Percentiles rank a stretch among this genome's conserved stretches.
phyloP scores from a whole-genome alignment of 2,888 invertebrate genomes.

The Caenorhabditis angaria region DNA sequence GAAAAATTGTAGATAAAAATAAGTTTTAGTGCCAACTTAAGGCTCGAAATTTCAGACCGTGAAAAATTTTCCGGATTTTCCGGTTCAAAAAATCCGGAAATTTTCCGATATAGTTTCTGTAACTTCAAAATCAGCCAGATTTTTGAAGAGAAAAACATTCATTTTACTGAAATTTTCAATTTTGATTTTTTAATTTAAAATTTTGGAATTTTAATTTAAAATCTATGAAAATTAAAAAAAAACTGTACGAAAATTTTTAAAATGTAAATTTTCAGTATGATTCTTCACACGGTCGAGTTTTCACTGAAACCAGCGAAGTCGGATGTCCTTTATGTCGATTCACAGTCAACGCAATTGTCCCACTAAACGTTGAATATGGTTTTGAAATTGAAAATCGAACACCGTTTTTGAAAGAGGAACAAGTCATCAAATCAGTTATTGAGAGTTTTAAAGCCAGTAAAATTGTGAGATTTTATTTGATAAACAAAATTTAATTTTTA shows the following conservation, averaged over 20 bases:
- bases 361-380: conserved; percentile 41
- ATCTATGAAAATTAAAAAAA: not conserved
- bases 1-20: no score
- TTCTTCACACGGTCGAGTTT: conserved; percentile 9
- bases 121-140: no score
- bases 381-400: not conserved
- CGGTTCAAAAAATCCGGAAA: no score
- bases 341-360: conserved; percentile 51
- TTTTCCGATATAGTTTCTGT: no score
- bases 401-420: not conserved
- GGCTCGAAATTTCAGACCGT: no score
- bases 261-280: not conserved
- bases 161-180: no score
- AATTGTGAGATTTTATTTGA: not conserved
- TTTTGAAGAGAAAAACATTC: no score
- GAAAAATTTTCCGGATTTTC: no score
- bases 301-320: conserved; percentile 20
- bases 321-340: conserved; percentile 58
- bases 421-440: not conserved
- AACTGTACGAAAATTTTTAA: not conserved
- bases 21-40: no score
- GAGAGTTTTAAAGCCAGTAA: not conserved
- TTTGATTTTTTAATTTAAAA: no score
- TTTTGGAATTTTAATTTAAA: no score
- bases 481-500: not conserved